Evolutionary conservation across 2,797 vertebrate species (phyloP).

Genomic region (Acomys russatus): DNA sequence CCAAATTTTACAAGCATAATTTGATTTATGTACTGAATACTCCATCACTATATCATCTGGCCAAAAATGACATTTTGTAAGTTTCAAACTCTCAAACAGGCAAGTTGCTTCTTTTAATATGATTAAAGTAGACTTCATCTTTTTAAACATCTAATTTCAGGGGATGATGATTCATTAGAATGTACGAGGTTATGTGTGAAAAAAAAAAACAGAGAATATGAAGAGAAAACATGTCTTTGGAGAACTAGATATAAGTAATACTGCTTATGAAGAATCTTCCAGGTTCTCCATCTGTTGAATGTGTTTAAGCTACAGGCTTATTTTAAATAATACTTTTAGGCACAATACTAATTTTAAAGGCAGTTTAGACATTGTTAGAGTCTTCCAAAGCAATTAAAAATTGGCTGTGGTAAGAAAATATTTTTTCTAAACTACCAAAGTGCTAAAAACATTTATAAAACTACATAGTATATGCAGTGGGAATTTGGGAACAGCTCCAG

Average conservation of each 20-base stretch:
- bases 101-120: background rate
- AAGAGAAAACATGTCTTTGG: background rate
- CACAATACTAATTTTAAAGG: background rate
- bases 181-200: background rate
- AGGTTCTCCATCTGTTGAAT: background rate
- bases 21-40: background rate
- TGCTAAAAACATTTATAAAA: slow-evolving; percentile 6
- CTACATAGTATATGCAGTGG: background rate
- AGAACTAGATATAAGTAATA: background rate
- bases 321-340: background rate
- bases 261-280: background rate
- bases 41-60: background rate
- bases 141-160: background rate
- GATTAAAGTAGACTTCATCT: background rate
- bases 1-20: background rate
- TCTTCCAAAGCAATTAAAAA: background rate
- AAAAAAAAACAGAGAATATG: background rate
- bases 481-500: background rate
- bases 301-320: background rate
- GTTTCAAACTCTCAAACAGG: background rate
- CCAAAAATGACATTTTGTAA: background rate
- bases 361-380: background rate
- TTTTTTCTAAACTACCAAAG: background rate
- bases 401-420: background rate
- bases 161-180: background rate